Conservation (phyloP, 2,797 vertebrate genomes). For the Podarcis lilfordi region DNA sequence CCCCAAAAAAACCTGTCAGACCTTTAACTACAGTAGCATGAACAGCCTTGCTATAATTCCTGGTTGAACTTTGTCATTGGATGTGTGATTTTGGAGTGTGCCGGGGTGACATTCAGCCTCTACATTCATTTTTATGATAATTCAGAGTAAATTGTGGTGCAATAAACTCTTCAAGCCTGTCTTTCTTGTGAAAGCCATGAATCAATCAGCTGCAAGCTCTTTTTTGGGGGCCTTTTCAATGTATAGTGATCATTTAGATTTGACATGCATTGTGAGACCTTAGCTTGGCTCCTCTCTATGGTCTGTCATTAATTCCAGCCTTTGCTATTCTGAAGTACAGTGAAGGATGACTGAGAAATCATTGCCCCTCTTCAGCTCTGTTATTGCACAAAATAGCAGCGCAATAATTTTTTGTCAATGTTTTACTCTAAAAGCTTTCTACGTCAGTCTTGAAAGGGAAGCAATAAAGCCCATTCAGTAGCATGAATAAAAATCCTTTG, state of each 20-base stretch:
- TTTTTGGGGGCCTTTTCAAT: slow-evolving; percentile 89
- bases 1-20: slow-evolving; percentile 41
- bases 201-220: slow-evolving; percentile 90
- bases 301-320: slow-evolving; percentile 96
- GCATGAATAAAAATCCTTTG: slow-evolving; percentile 97
- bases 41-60: slow-evolving; percentile 71
- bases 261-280: slow-evolving; percentile 98
- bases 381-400: slow-evolving; percentile 96
- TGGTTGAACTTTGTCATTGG: slow-evolving; percentile 79
- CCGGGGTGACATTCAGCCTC: slow-evolving; percentile 89
- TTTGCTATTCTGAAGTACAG: slow-evolving; percentile 89
- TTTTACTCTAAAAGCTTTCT: slow-evolving; percentile 99
- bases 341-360: slow-evolving; percentile 96
- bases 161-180: slow-evolving; percentile 92
- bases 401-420: slow-evolving; percentile 98
- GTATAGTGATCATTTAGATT: slow-evolving; percentile 97
- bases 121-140: slow-evolving; percentile 88
- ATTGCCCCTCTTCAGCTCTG: slow-evolving; percentile 90
- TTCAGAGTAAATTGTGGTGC: slow-evolving; percentile 88
- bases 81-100: slow-evolving; percentile 80
- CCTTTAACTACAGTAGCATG: slow-evolving; percentile 63
- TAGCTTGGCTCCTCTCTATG: slow-evolving; percentile 88
- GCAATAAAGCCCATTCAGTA: slow-evolving; percentile 98
- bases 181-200: slow-evolving; percentile 91
- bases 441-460: slow-evolving; percentile 97